Evolutionary conservation across 1,140 invertebrate genomes (phyloP), one percentile per base, ranked within the genome.

Genomic region (Cryptotermes secundus): DNA sequence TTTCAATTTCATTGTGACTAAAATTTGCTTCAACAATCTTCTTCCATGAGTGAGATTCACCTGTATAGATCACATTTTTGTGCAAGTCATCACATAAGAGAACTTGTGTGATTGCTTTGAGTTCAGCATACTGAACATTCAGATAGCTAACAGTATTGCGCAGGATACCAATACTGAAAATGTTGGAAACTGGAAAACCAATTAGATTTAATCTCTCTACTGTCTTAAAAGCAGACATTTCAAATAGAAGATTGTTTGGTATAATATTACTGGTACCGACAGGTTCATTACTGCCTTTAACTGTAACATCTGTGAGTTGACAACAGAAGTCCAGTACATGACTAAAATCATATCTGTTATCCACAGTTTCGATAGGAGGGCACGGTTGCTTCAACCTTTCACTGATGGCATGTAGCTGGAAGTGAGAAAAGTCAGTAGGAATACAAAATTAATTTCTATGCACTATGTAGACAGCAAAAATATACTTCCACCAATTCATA

Each of bases 311-410:
- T 34, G 91, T 92, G 16, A 97, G 88, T 87, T 95, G 94, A 2
- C 95, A 95, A 88, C 96, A 96, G 88, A 97, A 96, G 88, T 99
- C 97, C 83, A 99, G 88, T 12, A 98, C 94, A 88, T 98, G 96
- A 86, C 96, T 96, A 85, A 98, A 95, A 89, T 98, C 96, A 87
- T 94, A 94, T 87, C 92, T 91, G 88, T 92, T 93, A 86, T 93
- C 92, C 84, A 92, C 89, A 80, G 94, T 93, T 90, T 95, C 93
- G 82, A 93, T 90, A 4, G 93, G 91, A 34, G 97, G 95, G 89
- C 97, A 96, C 1, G 97, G 95, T 86, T 96, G 92, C 88, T 96
- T 96, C 19, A 98, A 91, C 86, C 97, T 92, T 89, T 97, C 94
- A 87, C 95, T 97, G 81, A 99, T 95, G 34, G 97, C 96, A 90